phyloP scores from a whole-genome alignment of 2,797 vertebrate species.

The Propithecus deckenii region DNA sequence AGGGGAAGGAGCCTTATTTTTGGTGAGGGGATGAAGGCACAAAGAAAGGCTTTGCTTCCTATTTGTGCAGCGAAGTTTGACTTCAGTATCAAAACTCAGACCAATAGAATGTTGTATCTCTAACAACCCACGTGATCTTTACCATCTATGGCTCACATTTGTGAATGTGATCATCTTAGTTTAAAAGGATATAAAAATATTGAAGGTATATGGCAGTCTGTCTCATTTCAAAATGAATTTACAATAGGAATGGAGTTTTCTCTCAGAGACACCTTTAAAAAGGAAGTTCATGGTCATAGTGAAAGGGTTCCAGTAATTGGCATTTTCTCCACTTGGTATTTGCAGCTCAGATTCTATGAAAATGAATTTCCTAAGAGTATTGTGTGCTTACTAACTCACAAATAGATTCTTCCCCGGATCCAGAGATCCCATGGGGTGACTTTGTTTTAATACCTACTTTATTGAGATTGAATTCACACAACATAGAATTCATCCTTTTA shows the following conservation, averaged over 20 bases:
- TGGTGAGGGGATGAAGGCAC: background rate
- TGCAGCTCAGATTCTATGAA: background rate
- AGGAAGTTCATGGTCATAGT: background rate
- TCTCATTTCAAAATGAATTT: background rate
- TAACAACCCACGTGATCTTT: background rate
- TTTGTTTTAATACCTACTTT: background rate
- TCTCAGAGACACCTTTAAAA: background rate
- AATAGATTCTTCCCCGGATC: background rate
- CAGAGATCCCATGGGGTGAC: background rate
- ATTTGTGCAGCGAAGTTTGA: background rate
- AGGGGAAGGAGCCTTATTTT: background rate
- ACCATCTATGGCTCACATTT: background rate
- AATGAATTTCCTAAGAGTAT: background rate
- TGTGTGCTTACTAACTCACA: background rate
- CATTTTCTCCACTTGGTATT: background rate
- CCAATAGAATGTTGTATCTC: background rate
- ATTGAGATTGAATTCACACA: slow-evolving; percentile 30
- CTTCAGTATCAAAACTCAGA: background rate
- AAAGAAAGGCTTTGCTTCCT: background rate
- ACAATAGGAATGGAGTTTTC: background rate
- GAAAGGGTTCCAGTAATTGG: background rate
- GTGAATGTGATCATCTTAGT: background rate
- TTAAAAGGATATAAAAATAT: slow-evolving; percentile 23
- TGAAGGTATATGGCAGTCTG: background rate
- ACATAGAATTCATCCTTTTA: background rate